Evolutionary conservation across 1,140 invertebrate genomes (phyloP).

Genomic region (Eumaeus atala): DNA sequence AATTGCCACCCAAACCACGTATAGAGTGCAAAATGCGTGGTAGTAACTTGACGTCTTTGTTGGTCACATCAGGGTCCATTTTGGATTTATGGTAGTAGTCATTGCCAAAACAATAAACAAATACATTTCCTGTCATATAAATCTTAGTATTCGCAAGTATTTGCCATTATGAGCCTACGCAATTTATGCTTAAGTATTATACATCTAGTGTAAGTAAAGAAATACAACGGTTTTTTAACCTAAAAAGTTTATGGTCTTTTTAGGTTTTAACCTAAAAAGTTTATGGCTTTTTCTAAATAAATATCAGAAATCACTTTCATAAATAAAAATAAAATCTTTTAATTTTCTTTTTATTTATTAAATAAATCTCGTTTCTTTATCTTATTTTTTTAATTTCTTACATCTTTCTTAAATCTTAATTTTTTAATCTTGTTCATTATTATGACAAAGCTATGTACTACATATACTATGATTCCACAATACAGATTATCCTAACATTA

Average conservation of each 20-base stretch:
- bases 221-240: background rate
- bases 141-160: conserved; percentile 6
- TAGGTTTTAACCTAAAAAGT: background rate
- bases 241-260: background rate
- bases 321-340: no score
- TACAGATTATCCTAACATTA: no score
- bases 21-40: background rate
- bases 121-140: conserved; percentile 6
- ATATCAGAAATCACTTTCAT: background rate
- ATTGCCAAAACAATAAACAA: conserved; percentile 10
- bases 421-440: no score
- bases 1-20: background rate
- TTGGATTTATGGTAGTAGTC: conserved; percentile 2
- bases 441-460: no score
- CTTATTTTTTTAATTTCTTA: no score
- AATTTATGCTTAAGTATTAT: background rate
- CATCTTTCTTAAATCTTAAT: no score
- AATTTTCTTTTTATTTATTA: no score
- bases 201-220: background rate
- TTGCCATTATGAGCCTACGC: background rate
- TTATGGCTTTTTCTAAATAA: no score
- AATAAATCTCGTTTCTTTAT: no score
- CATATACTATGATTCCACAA: no score
- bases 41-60: conserved; percentile 6
- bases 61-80: conserved; percentile 8